phyloP scores from a whole-genome alignment of 2,113 vertebrate species.

The Anser brachyrhynchus region DNA sequence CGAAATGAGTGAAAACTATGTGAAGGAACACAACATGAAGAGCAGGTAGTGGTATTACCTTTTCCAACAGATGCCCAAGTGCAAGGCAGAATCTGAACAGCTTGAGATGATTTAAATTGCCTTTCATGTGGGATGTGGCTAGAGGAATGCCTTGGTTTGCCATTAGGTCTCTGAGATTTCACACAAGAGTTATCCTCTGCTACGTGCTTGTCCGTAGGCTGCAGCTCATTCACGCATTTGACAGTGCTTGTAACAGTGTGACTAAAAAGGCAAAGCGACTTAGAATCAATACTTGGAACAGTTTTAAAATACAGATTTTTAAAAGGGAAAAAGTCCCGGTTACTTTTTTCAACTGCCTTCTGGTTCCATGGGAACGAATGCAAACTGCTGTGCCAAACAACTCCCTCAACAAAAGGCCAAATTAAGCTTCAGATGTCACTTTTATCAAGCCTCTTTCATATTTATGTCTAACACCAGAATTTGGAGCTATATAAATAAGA shows the following conservation, averaged over 20 bases:
- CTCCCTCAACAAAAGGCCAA: neutral
- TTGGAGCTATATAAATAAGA: slow-evolving; percentile 4
- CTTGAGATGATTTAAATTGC: neutral
- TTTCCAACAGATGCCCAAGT: neutral
- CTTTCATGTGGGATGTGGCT: slow-evolving; percentile 30
- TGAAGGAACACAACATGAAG: fast-evolving
- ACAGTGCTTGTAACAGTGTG: neutral
- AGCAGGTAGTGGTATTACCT: neutral
- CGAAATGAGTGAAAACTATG: neutral
- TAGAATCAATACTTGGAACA: neutral
- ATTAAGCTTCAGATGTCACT: neutral
- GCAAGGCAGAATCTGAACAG: neutral
- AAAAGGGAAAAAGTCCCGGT: neutral
- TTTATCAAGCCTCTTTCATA: slow-evolving; percentile 18
- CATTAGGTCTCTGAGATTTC: slow-evolving; percentile 24
- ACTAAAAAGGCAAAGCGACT: neutral
- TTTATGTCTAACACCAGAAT: slow-evolving; percentile 18
- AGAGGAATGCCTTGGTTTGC: slow-evolving; percentile 48
- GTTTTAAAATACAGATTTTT: neutral
- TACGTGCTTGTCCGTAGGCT: neutral
- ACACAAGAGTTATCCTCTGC: neutral
- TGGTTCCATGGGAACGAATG: neutral
- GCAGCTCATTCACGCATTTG: neutral
- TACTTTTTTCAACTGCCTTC: neutral
- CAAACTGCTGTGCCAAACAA: neutral